phyloP scores from a whole-genome alignment of 2,797 vertebrate genomes.

The Taenioides sp. region DNA sequence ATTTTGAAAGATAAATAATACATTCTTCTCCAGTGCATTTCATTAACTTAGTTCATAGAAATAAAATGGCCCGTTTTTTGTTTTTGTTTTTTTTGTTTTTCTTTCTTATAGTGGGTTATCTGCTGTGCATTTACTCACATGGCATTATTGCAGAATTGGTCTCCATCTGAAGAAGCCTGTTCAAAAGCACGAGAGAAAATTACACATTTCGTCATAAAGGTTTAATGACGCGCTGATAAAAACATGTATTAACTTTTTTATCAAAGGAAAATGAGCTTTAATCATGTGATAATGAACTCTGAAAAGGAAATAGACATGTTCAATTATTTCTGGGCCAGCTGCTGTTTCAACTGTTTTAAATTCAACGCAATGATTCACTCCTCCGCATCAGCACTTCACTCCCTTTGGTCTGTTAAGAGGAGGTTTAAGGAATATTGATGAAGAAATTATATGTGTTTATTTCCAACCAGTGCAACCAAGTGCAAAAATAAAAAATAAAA shows the following conservation, averaged over 20 bases:
- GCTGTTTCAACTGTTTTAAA: conserved; percentile 4
- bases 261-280: conserved; percentile 8
- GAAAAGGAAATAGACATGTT: neutral
- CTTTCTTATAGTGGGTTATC: too few relatives aligned
- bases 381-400: neutral
- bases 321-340: neutral
- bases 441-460: too few relatives aligned
- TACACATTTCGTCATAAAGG: conserved; percentile 16
- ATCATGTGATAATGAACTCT: conserved; percentile 2
- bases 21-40: too few relatives aligned
- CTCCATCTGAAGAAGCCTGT: neutral
- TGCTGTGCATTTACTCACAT: neutral
- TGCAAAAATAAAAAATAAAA: too few relatives aligned
- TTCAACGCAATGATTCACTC: neutral
- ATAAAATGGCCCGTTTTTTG: too few relatives aligned
- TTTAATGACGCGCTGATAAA: conserved; percentile 1
- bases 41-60: too few relatives aligned
- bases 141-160: too few relatives aligned
- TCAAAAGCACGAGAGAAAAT: neutral
- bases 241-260: conserved; percentile 6
- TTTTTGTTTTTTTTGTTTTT: too few relatives aligned
- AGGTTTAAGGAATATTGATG: too few relatives aligned
- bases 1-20: too few relatives aligned
- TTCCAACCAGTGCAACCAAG: too few relatives aligned
- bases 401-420: too few relatives aligned